Conservation (phyloP, 2,888 invertebrate species). For the Drosophila melanosoma region DNA sequence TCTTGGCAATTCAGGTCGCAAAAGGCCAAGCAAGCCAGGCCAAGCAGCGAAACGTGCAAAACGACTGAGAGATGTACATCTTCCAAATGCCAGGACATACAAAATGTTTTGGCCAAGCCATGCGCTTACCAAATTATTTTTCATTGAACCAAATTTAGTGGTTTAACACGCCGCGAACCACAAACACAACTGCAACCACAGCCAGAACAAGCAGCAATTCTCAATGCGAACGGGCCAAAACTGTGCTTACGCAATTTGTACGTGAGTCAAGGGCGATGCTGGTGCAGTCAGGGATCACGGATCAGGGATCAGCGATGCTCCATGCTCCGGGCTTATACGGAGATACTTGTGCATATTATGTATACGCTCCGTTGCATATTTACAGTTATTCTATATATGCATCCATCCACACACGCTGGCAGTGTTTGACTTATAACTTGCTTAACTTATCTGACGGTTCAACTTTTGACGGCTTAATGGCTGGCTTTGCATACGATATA, state of each 20-base stretch:
- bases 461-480: slow-evolving; percentile 49
- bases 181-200: slow-evolving; percentile 6
- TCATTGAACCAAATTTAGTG: slow-evolving; percentile 58
- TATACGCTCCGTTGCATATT: slow-evolving; percentile 45
- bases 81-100: slow-evolving; percentile 24
- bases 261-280: slow-evolving; percentile 13
- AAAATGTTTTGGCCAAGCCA: slow-evolving; percentile 29
- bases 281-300: background rate
- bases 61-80: slow-evolving; percentile 37
- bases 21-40: slow-evolving; percentile 16
- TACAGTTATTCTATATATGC: slow-evolving; percentile 54
- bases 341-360: slow-evolving; percentile 2
- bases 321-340: no score
- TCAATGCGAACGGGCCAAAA: slow-evolving; percentile 31
- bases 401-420: slow-evolving; percentile 17
- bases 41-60: slow-evolving; percentile 42
- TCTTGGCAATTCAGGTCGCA: slow-evolving; percentile 51
- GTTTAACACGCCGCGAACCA: slow-evolving; percentile 37
- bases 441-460: slow-evolving; percentile 52
- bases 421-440: slow-evolving; percentile 71
- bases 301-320: slow-evolving; percentile 10
- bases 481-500: slow-evolving; percentile 1
- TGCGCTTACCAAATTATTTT: slow-evolving; percentile 70
- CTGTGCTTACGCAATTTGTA: slow-evolving; percentile 42
- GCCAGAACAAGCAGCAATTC: slow-evolving; percentile 4